A percentile compares a stretch with the other conserved stretches of the same genome.
These are phyloP conservation scores for Triplophysa siluroides DNA, from an alignment of 2,113 vertebrate species.

Conservation along the genomic window DNA sequence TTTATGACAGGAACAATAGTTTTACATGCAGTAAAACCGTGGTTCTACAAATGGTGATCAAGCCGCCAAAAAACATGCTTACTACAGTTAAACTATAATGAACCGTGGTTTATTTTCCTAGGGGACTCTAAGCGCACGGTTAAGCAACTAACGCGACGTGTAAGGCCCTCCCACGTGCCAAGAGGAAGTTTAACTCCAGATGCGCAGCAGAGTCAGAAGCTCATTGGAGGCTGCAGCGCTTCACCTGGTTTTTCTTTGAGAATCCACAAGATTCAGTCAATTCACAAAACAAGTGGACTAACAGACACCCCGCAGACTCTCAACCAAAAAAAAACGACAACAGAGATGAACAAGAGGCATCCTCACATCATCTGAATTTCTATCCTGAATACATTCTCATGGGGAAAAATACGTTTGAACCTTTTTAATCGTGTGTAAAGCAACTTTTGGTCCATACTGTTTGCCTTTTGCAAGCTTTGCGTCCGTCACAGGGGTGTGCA, in stretches of 20 bases:
- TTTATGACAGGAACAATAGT: no score
- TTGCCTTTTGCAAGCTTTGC: neutral
- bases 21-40: no score
- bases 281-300: slow-evolving; percentile 74
- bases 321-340: slow-evolving; percentile 47
- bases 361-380: slow-evolving; percentile 57
- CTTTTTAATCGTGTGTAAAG: neutral
- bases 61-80: no score
- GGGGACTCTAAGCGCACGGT: neutral
- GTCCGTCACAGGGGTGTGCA: neutral
- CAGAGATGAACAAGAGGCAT: slow-evolving; percentile 44
- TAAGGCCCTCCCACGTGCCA: slow-evolving; percentile 32
- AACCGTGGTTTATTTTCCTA: no score
- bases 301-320: slow-evolving; percentile 56
- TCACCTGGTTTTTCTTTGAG: slow-evolving; percentile 46
- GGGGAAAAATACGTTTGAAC: slow-evolving; percentile 8
- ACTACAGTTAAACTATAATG: no score
- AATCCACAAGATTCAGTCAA: slow-evolving; percentile 50
- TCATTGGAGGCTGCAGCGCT: slow-evolving; percentile 17
- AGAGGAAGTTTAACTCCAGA: slow-evolving; percentile 50
- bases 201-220: slow-evolving; percentile 24
- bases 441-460: neutral
- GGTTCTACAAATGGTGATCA: no score
- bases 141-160: neutral
- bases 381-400: slow-evolving; percentile 6